Evolutionary conservation across 2,888 invertebrate genomes (phyloP).

Genomic region (Monochamus alternatus): DNA sequence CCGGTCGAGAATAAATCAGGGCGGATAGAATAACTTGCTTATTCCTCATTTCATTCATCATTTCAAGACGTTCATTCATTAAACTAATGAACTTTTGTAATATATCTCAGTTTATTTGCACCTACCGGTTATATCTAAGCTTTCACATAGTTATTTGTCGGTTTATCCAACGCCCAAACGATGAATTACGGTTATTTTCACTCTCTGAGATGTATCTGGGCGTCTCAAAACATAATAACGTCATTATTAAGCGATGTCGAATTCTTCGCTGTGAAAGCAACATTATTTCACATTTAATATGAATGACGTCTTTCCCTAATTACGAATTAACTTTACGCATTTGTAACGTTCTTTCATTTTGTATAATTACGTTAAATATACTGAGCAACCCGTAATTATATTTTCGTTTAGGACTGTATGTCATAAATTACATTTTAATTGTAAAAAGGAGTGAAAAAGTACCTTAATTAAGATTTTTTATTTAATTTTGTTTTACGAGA

Average conservation of each 20-base stretch:
- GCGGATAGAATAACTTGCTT: not conserved
- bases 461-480: not conserved
- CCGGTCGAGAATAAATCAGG: not conserved
- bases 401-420: not conserved
- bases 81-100: constrained; percentile 44
- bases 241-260: not conserved
- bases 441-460: not conserved
- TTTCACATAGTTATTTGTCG: constrained; percentile 12
- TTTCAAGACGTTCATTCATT: constrained; percentile 36
- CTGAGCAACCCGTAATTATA: no score
- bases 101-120: constrained; percentile 39
- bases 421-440: not conserved
- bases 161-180: not conserved
- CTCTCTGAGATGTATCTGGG: no score
- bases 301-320: no score
- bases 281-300: not conserved
- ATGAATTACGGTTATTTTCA: not conserved
- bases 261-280: not conserved
- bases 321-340: no score
- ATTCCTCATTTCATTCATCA: constrained; percentile 37
- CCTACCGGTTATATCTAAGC: constrained; percentile 3
- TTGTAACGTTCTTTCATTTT: no score
- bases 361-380: no score
- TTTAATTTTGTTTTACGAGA: no score
- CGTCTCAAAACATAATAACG: no score